Conservation (phyloP, 2,888 invertebrate species). For the Isotomurus palustris region DNA sequence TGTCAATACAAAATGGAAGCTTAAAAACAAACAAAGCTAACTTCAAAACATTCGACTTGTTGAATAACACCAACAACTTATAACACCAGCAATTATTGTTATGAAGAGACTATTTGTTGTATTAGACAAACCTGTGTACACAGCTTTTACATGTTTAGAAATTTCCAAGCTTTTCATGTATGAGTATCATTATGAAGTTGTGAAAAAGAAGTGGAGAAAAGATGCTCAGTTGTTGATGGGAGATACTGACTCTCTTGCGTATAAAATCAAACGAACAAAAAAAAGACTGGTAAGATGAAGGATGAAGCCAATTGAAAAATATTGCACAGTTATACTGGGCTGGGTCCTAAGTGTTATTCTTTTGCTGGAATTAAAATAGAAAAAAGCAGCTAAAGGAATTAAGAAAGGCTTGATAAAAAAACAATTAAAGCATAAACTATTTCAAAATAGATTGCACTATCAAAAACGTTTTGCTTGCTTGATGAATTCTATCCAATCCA, state of each 20-base stretch:
- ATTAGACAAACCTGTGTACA: slow-evolving; percentile 22
- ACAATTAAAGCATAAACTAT: slow-evolving; percentile 2
- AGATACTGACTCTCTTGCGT: slow-evolving; percentile 36
- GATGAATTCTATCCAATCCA: slow-evolving; percentile 15
- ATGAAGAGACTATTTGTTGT: slow-evolving; percentile 3
- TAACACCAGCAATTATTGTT: slow-evolving; percentile 5
- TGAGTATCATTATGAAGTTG: slow-evolving; percentile 18
- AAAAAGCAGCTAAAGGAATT: slow-evolving; percentile 29
- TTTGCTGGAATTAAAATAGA: slow-evolving; percentile 6
- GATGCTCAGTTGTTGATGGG: slow-evolving; percentile 11
- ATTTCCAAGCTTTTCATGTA: slow-evolving; percentile 16
- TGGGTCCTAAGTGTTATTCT: slow-evolving; percentile 31
- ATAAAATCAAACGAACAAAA: slow-evolving; percentile 34
- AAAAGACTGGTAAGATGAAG: slow-evolving; percentile 43
- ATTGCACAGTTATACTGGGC: slow-evolving; percentile 38
- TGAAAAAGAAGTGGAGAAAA: slow-evolving; percentile 18
- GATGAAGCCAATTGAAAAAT: slow-evolving; percentile 39
- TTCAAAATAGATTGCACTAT: slow-evolving; percentile 3
- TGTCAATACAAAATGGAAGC: slow-evolving; percentile 3
- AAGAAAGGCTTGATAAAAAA: slow-evolving; percentile 14
- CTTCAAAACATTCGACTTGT: slow-evolving; percentile 14
- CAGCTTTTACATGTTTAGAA: slow-evolving; percentile 21
- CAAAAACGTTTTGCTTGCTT: slow-evolving; percentile 7
- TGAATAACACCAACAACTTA: neutral
- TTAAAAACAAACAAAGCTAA: neutral